These are phyloP conservation scores for Erpornis zantholeuca DNA, from an alignment of 2,113 vertebrate species.

Conservation along the genomic window DNA sequence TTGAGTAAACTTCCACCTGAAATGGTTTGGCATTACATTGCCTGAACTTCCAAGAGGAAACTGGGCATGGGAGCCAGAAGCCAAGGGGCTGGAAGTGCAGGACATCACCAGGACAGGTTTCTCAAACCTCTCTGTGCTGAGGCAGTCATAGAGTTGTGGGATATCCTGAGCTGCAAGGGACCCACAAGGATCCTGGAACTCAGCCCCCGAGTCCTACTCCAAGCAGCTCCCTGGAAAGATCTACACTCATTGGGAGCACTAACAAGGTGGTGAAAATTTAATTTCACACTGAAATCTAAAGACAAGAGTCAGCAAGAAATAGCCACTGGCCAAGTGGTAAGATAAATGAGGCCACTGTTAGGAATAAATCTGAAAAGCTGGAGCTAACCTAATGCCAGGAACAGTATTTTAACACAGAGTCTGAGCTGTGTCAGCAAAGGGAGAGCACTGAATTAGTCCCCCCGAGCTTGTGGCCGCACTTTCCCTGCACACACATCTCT, in stretches of 20 bases:
- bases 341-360: neutral
- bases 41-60: neutral
- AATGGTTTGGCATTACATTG: neutral
- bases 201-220: accelerated
- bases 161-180: neutral
- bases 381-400: neutral
- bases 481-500: neutral
- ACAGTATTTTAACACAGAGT: neutral
- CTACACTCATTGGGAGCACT: neutral
- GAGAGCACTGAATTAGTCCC: neutral
- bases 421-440: neutral
- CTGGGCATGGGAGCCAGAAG: neutral
- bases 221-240: neutral
- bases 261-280: neutral
- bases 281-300: neutral
- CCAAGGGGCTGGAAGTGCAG: accelerated
- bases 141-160: neutral
- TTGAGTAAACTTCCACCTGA: neutral
- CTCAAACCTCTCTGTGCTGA: neutral
- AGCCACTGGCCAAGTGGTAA: neutral
- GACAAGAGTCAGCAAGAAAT: neutral
- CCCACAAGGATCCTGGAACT: neutral
- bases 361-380: neutral
- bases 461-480: neutral
- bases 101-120: neutral